These are phyloP conservation scores for Tadarida brasiliensis DNA, from an alignment of 2,797 vertebrate genomes.

Conservation along the genomic window DNA sequence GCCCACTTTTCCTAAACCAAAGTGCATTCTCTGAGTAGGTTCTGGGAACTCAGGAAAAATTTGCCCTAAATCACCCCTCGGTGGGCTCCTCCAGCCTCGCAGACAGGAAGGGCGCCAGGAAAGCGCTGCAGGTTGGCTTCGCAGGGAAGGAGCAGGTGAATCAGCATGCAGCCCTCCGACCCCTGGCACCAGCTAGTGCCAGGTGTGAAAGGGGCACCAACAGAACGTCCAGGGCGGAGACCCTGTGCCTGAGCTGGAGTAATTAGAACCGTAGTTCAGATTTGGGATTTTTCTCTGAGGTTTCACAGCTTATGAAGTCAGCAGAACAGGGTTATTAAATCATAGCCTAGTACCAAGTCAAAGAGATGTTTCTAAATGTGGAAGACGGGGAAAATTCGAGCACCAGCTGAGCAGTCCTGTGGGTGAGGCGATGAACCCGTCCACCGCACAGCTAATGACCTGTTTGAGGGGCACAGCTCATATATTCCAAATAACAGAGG, in stretches of 20 bases:
- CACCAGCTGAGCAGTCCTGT: constrained; percentile 70
- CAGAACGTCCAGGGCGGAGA: constrained; percentile 44
- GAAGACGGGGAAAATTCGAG: constrained; percentile 72
- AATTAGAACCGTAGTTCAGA: constrained; percentile 77
- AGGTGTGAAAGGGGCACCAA: neutral
- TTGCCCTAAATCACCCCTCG: constrained; percentile 43
- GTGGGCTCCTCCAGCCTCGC: neutral
- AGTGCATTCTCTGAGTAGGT: neutral
- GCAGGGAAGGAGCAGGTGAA: neutral
- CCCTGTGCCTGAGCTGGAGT: constrained; percentile 47
- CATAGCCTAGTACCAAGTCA: constrained; percentile 74
- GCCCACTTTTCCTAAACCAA: constrained; percentile 11
- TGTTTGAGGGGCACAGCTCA: constrained; percentile 80
- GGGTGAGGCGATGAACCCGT: constrained; percentile 70
- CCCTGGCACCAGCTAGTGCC: constrained; percentile 41
- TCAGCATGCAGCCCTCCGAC: neutral
- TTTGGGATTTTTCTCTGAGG: constrained; percentile 76
- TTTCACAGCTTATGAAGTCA: constrained; percentile 82
- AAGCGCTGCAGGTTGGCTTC: neutral
- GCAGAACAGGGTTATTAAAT: constrained; percentile 81
- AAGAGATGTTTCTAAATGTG: constrained; percentile 70
- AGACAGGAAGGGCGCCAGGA: neutral
- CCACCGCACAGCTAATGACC: constrained; percentile 80
- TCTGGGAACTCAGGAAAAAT: constrained; percentile 38
- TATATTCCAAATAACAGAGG: constrained; percentile 78